Percentiles rank a stretch among this genome's conserved stretches.
Evolutionary conservation across 2,797 vertebrate species (phyloP).

Genomic region (Tragopan temminckii): DNA sequence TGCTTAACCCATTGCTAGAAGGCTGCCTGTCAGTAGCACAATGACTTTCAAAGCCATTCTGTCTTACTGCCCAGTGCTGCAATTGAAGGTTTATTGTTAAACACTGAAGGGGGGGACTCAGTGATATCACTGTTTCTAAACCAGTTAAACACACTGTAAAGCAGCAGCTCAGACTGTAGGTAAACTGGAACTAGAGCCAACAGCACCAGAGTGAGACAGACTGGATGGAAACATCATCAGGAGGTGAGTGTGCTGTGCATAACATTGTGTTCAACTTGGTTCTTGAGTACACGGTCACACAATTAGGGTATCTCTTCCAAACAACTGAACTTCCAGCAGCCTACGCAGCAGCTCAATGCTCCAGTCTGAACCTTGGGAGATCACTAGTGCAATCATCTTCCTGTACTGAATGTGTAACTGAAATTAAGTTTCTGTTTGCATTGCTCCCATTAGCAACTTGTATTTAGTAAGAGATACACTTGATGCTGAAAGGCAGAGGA

Average conservation of each 20-base stretch:
- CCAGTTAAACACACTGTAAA: constrained; percentile 23
- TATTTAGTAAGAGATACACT: neutral
- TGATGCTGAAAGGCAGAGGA: neutral
- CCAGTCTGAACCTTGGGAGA: neutral
- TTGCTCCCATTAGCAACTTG: neutral
- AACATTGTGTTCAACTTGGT: fast-evolving
- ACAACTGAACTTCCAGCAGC: neutral
- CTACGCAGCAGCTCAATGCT: neutral
- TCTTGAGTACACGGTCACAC: neutral
- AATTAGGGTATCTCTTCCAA: neutral
- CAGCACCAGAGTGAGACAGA: neutral
- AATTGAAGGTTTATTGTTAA: constrained; percentile 55
- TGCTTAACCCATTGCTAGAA: constrained; percentile 65
- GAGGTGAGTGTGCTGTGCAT: neutral
- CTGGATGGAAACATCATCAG: neutral
- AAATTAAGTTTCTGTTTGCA: neutral
- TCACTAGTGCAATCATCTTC: neutral
- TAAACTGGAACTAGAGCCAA: constrained; percentile 32
- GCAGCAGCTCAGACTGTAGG: neutral
- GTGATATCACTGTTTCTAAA: constrained; percentile 51
- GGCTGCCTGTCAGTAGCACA: constrained; percentile 54
- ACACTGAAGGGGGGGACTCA: neutral
- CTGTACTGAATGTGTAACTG: neutral
- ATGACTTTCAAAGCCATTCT: constrained; percentile 58
- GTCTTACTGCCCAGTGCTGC: constrained; percentile 27